Conservation (phyloP, 2,113 vertebrate species). For the Nerophis ophidion region DNA sequence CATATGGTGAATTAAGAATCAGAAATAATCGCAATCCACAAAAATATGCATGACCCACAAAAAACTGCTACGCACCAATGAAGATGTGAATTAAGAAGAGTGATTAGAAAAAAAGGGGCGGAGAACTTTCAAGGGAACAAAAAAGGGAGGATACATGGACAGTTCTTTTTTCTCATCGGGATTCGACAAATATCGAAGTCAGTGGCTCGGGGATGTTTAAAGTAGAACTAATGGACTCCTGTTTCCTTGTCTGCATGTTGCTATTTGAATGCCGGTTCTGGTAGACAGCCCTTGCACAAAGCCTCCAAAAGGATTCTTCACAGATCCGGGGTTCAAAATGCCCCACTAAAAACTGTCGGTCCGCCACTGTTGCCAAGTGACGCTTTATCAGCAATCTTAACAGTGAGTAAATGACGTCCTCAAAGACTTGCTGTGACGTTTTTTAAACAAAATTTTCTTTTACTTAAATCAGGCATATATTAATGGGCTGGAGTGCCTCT, state of each 20-base stretch:
- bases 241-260: constrained; percentile 52
- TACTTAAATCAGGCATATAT: constrained; percentile 67
- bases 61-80: constrained; percentile 54
- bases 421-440: constrained; percentile 60
- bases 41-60: constrained; percentile 51
- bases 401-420: constrained; percentile 23
- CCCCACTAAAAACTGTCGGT: constrained; percentile 49
- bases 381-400: constrained; percentile 55
- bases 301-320: constrained; percentile 65
- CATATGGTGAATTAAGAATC: constrained; percentile 42
- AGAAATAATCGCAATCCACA: constrained; percentile 42
- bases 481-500: constrained; percentile 44
- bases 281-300: constrained; percentile 72
- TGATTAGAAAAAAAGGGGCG: constrained; percentile 46
- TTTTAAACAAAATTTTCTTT: constrained; percentile 28
- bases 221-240: constrained; percentile 24
- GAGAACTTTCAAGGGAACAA: constrained; percentile 45
- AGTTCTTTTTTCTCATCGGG: constrained; percentile 33
- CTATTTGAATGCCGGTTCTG: constrained; percentile 65
- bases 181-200: constrained; percentile 38
- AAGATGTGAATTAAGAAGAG: constrained; percentile 51
- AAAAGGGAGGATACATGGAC: constrained; percentile 18
- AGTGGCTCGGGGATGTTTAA: constrained; percentile 23
- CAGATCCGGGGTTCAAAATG: constrained; percentile 67
- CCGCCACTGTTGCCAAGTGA: constrained; percentile 52